Evolutionary conservation across 2,888 invertebrate genomes (phyloP).

Genomic region (Drosophila recens): DNA sequence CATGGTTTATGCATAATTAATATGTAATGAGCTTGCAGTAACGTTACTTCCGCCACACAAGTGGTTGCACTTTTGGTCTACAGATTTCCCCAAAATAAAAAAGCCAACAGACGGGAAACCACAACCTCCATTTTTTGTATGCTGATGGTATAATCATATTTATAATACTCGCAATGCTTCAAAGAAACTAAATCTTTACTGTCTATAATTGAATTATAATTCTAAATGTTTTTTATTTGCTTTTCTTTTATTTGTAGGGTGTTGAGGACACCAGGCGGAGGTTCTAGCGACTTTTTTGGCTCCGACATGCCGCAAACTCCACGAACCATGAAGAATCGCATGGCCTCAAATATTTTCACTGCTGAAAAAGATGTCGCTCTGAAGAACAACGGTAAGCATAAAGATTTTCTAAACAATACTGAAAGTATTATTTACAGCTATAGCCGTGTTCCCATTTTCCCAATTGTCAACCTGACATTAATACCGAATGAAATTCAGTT

Average conservation of each 20-base stretch:
- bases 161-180: neutral
- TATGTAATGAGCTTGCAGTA: constrained; percentile 8
- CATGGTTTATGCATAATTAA: constrained; percentile 28
- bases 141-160: neutral
- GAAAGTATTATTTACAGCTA: constrained; percentile 2
- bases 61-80: constrained; percentile 10
- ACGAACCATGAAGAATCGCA: constrained; percentile 84
- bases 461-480: neutral
- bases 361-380: constrained; percentile 82
- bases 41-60: constrained; percentile 17
- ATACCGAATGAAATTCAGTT: neutral
- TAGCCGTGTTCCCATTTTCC: constrained; percentile 3
- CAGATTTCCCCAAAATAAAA: constrained; percentile 4
- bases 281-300: constrained; percentile 87
- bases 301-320: constrained; percentile 84
- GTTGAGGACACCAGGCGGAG: constrained; percentile 88
- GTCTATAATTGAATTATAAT: neutral
- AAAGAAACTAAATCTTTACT: neutral
- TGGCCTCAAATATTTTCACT: constrained; percentile 85
- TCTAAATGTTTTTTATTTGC: neutral
- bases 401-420: neutral
- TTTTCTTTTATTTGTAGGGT: constrained; percentile 86
- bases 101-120: neutral
- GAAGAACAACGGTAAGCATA: constrained; percentile 84
- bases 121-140: neutral